Percentiles rank a stretch among this genome's conserved stretches.
phyloP scores from a whole-genome alignment of 1,140 invertebrate species.

The Holcopasites calliopsidis region DNA sequence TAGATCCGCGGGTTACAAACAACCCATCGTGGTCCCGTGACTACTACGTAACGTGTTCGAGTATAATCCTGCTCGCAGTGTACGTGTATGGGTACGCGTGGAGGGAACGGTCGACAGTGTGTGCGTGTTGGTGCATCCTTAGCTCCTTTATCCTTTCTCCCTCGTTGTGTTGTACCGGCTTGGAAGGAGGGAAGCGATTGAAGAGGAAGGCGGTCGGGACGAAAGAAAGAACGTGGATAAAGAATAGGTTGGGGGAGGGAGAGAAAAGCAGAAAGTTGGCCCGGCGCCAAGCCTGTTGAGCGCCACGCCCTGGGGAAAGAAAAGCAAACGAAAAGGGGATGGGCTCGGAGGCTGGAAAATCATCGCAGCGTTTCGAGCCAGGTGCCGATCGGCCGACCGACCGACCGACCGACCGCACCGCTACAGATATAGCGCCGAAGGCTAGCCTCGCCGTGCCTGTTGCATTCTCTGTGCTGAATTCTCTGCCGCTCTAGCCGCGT shows the following conservation, averaged over 20 bases:
- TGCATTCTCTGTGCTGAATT: slow-evolving; percentile 46
- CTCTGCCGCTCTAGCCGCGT: slow-evolving; percentile 6
- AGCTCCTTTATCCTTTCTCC: slow-evolving; percentile 39
- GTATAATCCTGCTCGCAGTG: slow-evolving; percentile 7
- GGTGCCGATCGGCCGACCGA: slow-evolving; percentile 57
- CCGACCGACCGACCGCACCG: slow-evolving; percentile 14
- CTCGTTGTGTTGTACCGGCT: slow-evolving; percentile 7
- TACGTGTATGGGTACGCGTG: not conserved
- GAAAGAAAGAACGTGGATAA: not conserved
- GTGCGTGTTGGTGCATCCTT: slow-evolving; percentile 49
- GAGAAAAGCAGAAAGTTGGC: slow-evolving; percentile 57
- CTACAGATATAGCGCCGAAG: slow-evolving; percentile 26
- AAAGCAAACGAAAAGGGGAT: slow-evolving; percentile 53
- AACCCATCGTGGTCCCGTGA: not conserved
- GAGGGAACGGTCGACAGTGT: slow-evolving; percentile 46
- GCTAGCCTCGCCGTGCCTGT: slow-evolving; percentile 45
- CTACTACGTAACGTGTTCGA: not conserved
- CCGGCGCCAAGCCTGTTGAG: slow-evolving; percentile 72
- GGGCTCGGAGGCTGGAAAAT: slow-evolving; percentile 52
- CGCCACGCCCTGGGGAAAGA: slow-evolving; percentile 69
- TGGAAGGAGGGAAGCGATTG: slow-evolving; percentile 1
- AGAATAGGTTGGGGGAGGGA: slow-evolving; percentile 4
- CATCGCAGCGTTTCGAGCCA: slow-evolving; percentile 59
- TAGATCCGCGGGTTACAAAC: slow-evolving; percentile 9
- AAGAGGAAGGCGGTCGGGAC: too few species aligned